Conservation (phyloP, 2,113 vertebrate genomes). For the Sclerurus mexicanus region DNA sequence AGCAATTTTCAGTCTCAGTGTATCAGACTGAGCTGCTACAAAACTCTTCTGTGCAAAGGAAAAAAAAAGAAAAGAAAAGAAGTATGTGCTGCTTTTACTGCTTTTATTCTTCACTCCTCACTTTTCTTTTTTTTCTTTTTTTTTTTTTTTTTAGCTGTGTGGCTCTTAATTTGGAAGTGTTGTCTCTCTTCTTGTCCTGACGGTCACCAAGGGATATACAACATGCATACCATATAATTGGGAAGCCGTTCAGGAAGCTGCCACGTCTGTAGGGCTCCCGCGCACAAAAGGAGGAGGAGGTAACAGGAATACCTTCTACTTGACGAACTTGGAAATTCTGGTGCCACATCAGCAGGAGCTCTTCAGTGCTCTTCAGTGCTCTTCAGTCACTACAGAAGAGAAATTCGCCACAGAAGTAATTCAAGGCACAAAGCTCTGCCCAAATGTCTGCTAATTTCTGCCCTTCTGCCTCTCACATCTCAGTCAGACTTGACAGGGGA, state of each 20-base stretch:
- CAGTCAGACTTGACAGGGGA: background rate
- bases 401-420: background rate
- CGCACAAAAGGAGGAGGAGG: slow-evolving; percentile 57
- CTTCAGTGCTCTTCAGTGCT: background rate
- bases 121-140: accelerated
- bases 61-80: background rate
- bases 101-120: background rate
- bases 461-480: background rate
- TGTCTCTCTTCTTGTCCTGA: background rate
- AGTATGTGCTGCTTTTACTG: background rate
- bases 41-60: background rate
- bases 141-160: background rate
- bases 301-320: slow-evolving; percentile 57
- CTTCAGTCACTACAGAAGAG: background rate
- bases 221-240: slow-evolving; percentile 25
- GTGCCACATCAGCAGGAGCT: slow-evolving; percentile 70
- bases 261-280: slow-evolving; percentile 62
- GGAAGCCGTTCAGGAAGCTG: slow-evolving; percentile 18
- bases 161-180: slow-evolving; percentile 44
- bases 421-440: background rate
- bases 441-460: background rate
- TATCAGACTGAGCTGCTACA: background rate
- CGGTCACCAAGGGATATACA: background rate
- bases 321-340: slow-evolving; percentile 58
- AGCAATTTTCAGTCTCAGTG: background rate